Base-by-base conservation (phyloP, 2,113 vertebrate species). In the Pelecanoides urinatrix region DNA sequence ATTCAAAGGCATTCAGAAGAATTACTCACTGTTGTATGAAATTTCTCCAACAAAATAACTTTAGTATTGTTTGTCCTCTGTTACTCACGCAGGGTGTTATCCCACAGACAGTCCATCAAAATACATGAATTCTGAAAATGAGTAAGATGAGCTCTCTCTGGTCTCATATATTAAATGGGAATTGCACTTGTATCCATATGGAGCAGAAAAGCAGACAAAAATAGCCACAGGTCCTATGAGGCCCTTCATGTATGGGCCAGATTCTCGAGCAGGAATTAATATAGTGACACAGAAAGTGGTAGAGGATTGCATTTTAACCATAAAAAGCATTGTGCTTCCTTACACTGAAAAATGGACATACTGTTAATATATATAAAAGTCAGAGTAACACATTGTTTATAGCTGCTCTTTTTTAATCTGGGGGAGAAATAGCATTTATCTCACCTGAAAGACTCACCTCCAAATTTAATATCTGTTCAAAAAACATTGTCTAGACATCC, bases 1-100 rank as follows among this genome's bases (percentile, higher is more conserved):
- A 68, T 93, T 94, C 72, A 95, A 94, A 97, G 52, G 22, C 42
- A 78, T 72, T 86, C 58, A 61, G 72, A 90, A 93, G 58, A 88
- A 93, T 86, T 87, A 29, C 19, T 93, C 72, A 83, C 16, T 68
- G n/a, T 15, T 56, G n/a, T 82, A 90, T 92, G 80, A 96, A 92
- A 79, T 78, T 92, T 90, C 68, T 79, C 38, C 71, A 77, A 66
- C 74, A 72, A 72, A 72, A 78, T 62, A 68, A 38, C 23, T 62
- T 40, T 11, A 17, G 18, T 30, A 25, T 49, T 68, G 29, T 68
- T 74, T 94, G 22, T 30, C 77, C 52, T 88, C 34, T 53, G 3
- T 70, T 82, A 67, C 34, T 88, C 17, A 9, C 8, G 53, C 14
- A 81, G 32, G 11, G 22, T 56, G 14, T 71, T 73, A 70, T 70